phyloP scores from a whole-genome alignment of 1,140 invertebrate species.

The Mercenaria mercenaria region DNA sequence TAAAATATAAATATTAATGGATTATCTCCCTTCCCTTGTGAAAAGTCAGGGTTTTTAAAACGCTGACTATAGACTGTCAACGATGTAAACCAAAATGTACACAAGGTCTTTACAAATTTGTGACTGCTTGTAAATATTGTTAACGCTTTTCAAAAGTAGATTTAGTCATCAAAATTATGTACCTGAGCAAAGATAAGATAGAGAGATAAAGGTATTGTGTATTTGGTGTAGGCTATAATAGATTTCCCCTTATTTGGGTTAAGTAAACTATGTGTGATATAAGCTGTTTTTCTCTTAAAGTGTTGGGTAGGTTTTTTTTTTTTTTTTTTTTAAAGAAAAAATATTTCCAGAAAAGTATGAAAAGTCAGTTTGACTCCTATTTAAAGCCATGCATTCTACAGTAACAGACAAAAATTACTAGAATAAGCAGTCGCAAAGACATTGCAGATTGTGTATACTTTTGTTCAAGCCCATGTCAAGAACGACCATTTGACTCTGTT shows the following conservation, averaged over 20 bases:
- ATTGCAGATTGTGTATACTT: no score
- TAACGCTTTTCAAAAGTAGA: slow-evolving; percentile 10
- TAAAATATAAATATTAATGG: background rate
- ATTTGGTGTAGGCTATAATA: background rate
- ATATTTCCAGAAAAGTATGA: no score
- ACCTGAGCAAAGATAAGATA: background rate
- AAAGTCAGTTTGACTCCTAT: no score
- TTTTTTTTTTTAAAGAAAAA: no score
- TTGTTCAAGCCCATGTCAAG: no score
- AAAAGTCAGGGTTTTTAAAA: background rate
- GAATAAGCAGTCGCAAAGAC: no score
- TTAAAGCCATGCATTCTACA: no score
- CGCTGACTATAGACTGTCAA: background rate
- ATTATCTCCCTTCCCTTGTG: background rate
- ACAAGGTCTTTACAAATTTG: background rate
- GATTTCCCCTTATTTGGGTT: background rate
- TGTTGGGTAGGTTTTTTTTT: no score
- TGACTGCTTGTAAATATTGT: slow-evolving; percentile 38
- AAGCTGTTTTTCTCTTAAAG: no score
- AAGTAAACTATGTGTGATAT: background rate
- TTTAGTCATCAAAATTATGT: slow-evolving; percentile 33
- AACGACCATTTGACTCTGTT: no score
- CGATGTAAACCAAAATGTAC: slow-evolving; percentile 31
- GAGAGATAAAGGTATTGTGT: background rate
- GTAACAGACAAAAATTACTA: no score